phyloP scores from a whole-genome alignment of 2,113 vertebrate genomes.

The Gobio gobio region DNA sequence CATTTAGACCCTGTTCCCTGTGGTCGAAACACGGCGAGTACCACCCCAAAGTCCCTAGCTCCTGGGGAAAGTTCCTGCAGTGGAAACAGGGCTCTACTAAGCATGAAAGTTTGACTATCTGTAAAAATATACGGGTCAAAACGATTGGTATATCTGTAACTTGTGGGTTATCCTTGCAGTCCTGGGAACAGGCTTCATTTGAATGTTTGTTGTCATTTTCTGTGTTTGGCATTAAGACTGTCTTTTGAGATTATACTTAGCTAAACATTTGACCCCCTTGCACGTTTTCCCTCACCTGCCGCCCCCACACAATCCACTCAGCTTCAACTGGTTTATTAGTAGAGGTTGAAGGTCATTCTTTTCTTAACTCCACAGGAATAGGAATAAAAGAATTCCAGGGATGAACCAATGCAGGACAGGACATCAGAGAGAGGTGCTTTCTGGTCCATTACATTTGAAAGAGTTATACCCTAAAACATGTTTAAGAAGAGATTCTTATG shows the following conservation, averaged over 20 bases:
- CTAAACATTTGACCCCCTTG: neutral
- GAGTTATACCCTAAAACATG: neutral
- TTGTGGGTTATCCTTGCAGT: neutral
- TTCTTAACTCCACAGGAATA: conserved; percentile 24
- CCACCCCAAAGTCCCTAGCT: no score
- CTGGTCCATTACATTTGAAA: conserved; percentile 38
- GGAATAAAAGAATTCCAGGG: conserved; percentile 43
- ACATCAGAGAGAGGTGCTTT: conserved; percentile 30
- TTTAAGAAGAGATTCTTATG: conserved; percentile 24
- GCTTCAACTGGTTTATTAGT: neutral
- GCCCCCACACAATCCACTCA: neutral
- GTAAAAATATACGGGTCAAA: neutral
- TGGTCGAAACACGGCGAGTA: no score
- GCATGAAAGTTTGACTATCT: neutral
- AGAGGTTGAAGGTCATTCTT: conserved; percentile 8
- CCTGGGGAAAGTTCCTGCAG: no score
- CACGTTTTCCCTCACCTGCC: neutral
- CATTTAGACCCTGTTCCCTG: no score
- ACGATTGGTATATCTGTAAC: neutral
- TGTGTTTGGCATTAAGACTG: neutral
- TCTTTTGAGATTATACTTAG: neutral
- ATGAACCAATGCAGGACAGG: neutral
- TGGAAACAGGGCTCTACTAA: no score
- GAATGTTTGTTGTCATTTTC: neutral
- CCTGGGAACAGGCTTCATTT: neutral